Conservation (phyloP, 2,888 invertebrate species). For the Ryuthela nishihirai region DNA sequence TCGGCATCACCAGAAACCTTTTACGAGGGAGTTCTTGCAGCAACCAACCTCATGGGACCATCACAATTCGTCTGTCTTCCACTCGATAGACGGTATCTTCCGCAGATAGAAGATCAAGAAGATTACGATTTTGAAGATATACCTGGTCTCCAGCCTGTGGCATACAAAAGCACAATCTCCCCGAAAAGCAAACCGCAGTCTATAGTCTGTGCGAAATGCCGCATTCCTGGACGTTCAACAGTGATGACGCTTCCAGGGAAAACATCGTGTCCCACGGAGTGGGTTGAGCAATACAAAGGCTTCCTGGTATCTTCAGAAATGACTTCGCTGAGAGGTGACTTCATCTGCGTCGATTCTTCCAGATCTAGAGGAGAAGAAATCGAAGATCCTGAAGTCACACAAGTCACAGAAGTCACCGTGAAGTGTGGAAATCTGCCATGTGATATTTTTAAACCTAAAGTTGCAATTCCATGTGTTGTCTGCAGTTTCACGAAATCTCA, state of each 20-base stretch:
- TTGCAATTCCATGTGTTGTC: constrained; percentile 5
- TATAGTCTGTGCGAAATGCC: constrained; percentile 2
- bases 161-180: constrained; percentile 1
- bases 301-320: constrained; percentile 3
- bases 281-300: constrained; percentile 2
- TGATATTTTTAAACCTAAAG: background rate
- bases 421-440: constrained; percentile 11
- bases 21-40: background rate
- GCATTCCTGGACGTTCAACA: constrained; percentile 7
- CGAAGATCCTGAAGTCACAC: background rate
- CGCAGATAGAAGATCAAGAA: too few relatives aligned
- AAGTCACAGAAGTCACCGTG: constrained; percentile 7
- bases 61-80: constrained; percentile 10
- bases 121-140: constrained; percentile 1
- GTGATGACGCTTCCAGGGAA: background rate
- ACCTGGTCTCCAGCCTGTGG: constrained; percentile 3
- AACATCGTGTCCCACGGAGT: background rate
- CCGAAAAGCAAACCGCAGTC: too few relatives aligned
- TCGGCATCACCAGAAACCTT: background rate
- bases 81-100: background rate
- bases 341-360: constrained; percentile 13
- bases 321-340: background rate
- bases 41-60: background rate
- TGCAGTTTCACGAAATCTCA: constrained; percentile 11
- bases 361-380: background rate